Percentiles rank a stretch among this genome's conserved stretches.
phyloP scores from a whole-genome alignment of 2,113 vertebrate genomes.

The Paralichthys olivaceus region DNA sequence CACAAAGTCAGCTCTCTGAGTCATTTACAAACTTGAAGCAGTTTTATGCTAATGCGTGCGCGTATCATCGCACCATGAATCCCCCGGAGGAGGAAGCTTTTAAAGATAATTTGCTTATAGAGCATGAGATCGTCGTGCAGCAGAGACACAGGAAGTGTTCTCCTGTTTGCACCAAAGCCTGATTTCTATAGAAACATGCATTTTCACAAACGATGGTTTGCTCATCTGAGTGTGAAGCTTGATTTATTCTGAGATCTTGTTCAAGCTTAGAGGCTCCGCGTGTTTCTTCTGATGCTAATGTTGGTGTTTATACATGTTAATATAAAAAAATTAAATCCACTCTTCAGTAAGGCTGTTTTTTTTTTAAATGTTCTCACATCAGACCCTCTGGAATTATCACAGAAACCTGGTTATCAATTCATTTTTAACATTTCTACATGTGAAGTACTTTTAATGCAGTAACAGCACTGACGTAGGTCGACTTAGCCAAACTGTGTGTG shows the following conservation, averaged over 20 bases:
- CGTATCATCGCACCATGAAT: not conserved
- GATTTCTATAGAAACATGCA: not conserved
- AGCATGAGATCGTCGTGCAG: not conserved
- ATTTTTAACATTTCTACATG: not conserved
- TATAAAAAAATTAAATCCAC: too few relatives aligned
- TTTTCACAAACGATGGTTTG: not conserved
- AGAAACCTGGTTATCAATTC: not conserved
- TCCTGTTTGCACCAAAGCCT: not conserved
- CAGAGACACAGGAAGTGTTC: not conserved
- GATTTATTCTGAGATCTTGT: not conserved
- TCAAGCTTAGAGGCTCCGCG: not conserved
- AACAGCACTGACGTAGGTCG: too few relatives aligned
- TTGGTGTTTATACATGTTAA: not conserved
- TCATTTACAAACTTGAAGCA: too few relatives aligned
- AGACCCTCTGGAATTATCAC: too few relatives aligned
- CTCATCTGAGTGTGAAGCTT: not conserved
- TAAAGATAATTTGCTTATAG: constrained; percentile 9
- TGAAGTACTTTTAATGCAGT: too few relatives aligned
- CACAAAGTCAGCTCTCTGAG: not conserved
- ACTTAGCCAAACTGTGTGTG: too few relatives aligned
- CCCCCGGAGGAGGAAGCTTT: not conserved
- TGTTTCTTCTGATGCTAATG: not conserved
- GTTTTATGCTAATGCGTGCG: too few relatives aligned
- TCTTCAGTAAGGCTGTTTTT: too few relatives aligned
- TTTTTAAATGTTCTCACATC: too few relatives aligned